phyloP scores from a whole-genome alignment of 2,888 invertebrate species.

The Allophyes oxyacanthae region DNA sequence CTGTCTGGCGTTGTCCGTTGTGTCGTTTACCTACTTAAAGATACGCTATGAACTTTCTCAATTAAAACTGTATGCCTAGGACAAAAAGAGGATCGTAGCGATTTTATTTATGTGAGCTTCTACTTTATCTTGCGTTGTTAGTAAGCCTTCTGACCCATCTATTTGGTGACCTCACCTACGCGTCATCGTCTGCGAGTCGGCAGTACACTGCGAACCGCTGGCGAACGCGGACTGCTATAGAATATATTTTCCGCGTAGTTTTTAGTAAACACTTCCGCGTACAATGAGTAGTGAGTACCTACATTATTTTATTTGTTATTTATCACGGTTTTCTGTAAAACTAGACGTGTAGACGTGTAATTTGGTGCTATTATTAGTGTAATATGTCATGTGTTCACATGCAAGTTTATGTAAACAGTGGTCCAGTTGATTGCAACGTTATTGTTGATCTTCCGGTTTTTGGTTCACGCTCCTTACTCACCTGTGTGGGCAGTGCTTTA shows the following conservation, averaged over 20 bases:
- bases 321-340: neutral
- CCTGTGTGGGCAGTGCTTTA: conserved; percentile 11
- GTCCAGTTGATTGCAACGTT: conserved; percentile 29
- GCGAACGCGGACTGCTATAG: conserved; percentile 9
- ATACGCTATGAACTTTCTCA: too few species aligned
- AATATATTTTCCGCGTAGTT: conserved; percentile 11
- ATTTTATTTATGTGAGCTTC: too few species aligned
- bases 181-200: conserved; percentile 26
- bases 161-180: conserved; percentile 21
- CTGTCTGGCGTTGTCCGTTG: too few species aligned
- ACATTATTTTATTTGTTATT: neutral
- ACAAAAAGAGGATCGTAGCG: too few species aligned
- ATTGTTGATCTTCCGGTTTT: conserved; percentile 35
- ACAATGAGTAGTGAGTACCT: conserved; percentile 43
- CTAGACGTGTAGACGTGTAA: neutral
- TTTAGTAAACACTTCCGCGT: conserved; percentile 19
- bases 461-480: conserved; percentile 15
- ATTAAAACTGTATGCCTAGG: too few species aligned
- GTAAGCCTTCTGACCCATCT: conserved; percentile 25
- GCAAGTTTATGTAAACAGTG: conserved; percentile 46
- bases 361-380: conserved; percentile 15
- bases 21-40: too few species aligned
- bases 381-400: conserved; percentile 27
- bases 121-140: neutral
- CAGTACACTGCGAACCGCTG: conserved; percentile 30